These are phyloP conservation scores for Pterostichus niger DNA, from an alignment of 2,888 invertebrate species.

Conservation along the genomic window DNA sequence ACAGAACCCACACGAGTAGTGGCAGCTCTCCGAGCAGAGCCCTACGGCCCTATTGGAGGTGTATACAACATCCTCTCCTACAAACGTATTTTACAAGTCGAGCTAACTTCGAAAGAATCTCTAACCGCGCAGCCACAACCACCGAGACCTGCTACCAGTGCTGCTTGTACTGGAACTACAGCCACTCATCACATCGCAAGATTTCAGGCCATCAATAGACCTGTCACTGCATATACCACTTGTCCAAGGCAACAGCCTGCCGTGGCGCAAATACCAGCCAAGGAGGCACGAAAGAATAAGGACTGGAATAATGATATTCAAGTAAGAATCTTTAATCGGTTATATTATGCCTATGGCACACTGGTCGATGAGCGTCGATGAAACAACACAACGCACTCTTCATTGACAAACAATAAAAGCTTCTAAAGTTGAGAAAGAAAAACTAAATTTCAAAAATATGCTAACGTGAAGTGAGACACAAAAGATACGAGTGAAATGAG, in stretches of 20 bases:
- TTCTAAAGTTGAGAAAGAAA: too few species aligned
- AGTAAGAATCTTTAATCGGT: neutral
- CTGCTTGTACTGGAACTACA: neutral
- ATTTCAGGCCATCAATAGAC: neutral
- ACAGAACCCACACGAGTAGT: constrained; percentile 77
- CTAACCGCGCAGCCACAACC: neutral
- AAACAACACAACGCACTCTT: too few species aligned
- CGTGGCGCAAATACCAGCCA: neutral
- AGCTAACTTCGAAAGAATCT: neutral
- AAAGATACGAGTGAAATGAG: too few species aligned
- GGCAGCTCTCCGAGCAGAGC: constrained; percentile 79
- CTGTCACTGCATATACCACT: constrained; percentile 9
- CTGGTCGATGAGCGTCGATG: too few species aligned
- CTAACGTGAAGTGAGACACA: too few species aligned
- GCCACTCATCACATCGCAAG: neutral
- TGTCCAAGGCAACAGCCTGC: neutral
- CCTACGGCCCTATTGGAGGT: constrained; percentile 81
- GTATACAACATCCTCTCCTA: constrained; percentile 81
- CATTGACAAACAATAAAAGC: too few species aligned
- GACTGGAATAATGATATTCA: constrained; percentile 39
- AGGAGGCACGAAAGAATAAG: neutral
- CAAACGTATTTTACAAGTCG: constrained; percentile 62
- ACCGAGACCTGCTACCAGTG: constrained; percentile 4
- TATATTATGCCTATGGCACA: too few species aligned
- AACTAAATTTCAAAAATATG: too few species aligned